These are phyloP conservation scores for Leptestheria dahalacensis DNA, from an alignment of 1,140 invertebrate species.

Conservation along the genomic window DNA sequence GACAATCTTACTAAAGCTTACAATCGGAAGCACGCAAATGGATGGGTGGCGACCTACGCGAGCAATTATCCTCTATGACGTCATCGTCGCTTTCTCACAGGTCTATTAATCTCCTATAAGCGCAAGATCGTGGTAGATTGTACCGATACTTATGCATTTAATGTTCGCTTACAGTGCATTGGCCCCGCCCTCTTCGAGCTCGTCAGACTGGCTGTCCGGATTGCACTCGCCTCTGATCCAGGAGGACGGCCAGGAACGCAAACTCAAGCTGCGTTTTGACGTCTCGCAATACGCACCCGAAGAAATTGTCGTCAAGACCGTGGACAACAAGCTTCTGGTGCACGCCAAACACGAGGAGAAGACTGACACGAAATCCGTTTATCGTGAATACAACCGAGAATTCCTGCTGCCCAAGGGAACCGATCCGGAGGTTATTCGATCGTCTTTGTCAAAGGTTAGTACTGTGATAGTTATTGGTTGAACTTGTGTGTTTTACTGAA, in stretches of 20 bases:
- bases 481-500: background rate
- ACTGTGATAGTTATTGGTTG: background rate
- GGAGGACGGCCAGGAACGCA: conserved; percentile 75
- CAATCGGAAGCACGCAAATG: conserved; percentile 5
- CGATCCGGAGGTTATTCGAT: conserved; percentile 68
- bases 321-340: conserved; percentile 88
- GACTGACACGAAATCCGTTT: conserved; percentile 80
- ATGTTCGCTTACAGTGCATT: conserved; percentile 3
- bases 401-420: conserved; percentile 85
- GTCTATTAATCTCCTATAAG: background rate
- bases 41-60: conserved; percentile 18
- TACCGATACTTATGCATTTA: too few species aligned
- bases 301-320: conserved; percentile 90
- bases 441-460: conserved; percentile 28
- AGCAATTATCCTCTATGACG: background rate
- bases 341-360: conserved; percentile 94
- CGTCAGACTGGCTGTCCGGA: conserved; percentile 44
- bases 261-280: conserved; percentile 81
- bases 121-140: too few species aligned
- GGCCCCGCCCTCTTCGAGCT: conserved; percentile 3
- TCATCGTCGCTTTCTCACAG: background rate
- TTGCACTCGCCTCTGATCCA: conserved; percentile 83
- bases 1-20: background rate
- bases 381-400: conserved; percentile 88
- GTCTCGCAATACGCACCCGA: conserved; percentile 87